Percentiles rank a stretch among this genome's conserved stretches.
Conservation (phyloP, 2,888 invertebrate species). For the Saturnia japonica region DNA sequence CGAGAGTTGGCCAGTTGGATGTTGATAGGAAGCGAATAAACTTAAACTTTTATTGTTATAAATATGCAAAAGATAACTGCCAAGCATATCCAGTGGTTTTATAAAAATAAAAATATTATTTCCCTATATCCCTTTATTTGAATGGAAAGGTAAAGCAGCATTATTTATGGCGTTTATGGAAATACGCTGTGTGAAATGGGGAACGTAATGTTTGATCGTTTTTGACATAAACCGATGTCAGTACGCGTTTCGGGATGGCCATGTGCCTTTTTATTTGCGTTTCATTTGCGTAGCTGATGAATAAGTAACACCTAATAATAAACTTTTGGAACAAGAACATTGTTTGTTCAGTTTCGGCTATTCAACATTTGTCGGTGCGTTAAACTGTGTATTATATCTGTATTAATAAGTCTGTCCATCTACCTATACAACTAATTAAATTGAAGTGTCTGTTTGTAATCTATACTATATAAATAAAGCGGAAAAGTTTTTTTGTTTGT, state of each 20-base stretch:
- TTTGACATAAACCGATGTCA: conserved; percentile 59
- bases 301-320: conserved; percentile 54
- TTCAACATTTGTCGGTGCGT: not conserved
- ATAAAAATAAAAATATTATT: conserved; percentile 22
- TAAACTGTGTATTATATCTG: not conserved
- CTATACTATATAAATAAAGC: too few species aligned
- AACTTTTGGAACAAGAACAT: conserved; percentile 40
- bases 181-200: conserved; percentile 61
- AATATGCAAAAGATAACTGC: conserved; percentile 20
- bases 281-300: conserved; percentile 67
- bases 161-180: conserved; percentile 68
- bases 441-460: too few species aligned
- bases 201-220: conserved; percentile 70
- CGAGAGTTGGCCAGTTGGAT: too few species aligned
- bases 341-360: not conserved
- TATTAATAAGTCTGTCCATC: too few species aligned
- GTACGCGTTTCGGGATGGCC: conserved; percentile 50
- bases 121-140: conserved; percentile 43
- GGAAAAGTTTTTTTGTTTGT: too few species aligned
- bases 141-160: conserved; percentile 54
- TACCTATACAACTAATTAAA: too few species aligned
- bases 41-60: not conserved
- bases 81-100: conserved; percentile 35
- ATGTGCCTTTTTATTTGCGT: conserved; percentile 66
- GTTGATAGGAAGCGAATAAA: too few species aligned